Percentiles rank a stretch among this genome's conserved stretches.
Conservation (phyloP, 1,140 invertebrate species). For the Cotesia vestalis region DNA sequence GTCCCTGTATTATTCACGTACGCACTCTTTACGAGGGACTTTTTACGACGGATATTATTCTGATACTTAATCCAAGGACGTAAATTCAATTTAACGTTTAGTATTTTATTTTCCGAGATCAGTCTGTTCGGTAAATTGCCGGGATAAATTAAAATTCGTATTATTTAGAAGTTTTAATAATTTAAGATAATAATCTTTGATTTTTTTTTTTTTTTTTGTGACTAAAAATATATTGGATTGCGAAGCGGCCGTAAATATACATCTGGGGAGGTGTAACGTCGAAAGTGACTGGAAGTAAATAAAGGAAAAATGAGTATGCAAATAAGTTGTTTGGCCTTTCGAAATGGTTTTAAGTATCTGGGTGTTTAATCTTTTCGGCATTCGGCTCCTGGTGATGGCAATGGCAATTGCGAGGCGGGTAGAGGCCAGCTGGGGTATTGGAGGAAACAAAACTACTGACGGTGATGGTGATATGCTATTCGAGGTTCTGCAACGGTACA, state of each 20-base stretch:
- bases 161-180: too few relatives aligned
- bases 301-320: constrained; percentile 20
- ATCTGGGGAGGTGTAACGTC: too few relatives aligned
- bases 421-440: constrained; percentile 22
- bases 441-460: neutral
- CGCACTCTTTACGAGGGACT: constrained; percentile 40
- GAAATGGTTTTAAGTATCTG: constrained; percentile 26
- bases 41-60: constrained; percentile 37
- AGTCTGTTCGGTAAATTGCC: constrained; percentile 11
- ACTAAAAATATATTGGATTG: too few relatives aligned
- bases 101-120: neutral
- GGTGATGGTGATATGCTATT: too few relatives aligned
- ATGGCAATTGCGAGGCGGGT: neutral
- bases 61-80: constrained; percentile 36
- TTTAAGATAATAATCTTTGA: too few relatives aligned
- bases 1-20: neutral
- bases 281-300: neutral
- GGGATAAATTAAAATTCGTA: neutral
- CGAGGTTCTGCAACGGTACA: too few relatives aligned
- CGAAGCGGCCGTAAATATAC: too few relatives aligned
- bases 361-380: constrained; percentile 13
- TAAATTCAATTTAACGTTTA: constrained; percentile 15
- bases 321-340: neutral
- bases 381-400: neutral
- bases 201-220: too few relatives aligned